phyloP scores from a whole-genome alignment of 2,888 invertebrate species.

The Thecocarcelia acutangulata region DNA sequence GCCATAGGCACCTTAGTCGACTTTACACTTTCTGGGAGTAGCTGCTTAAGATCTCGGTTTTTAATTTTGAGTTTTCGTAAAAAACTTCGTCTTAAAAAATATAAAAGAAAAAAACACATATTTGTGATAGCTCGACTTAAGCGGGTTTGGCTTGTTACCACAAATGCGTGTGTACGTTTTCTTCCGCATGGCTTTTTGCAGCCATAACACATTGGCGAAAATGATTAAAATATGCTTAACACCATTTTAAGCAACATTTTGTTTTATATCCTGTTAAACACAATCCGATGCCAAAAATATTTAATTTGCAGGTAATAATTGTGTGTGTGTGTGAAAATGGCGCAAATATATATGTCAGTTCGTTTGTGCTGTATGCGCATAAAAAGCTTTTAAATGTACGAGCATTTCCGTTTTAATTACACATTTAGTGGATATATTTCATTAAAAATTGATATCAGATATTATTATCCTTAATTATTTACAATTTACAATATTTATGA shows the following conservation, averaged over 20 bases:
- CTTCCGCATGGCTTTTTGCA: too few species aligned
- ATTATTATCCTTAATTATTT: slow-evolving; percentile 58
- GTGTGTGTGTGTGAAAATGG: background rate
- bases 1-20: too few species aligned
- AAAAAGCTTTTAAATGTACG: slow-evolving; percentile 32
- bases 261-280: background rate
- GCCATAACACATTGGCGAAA: slow-evolving; percentile 1
- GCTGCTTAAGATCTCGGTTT: too few species aligned
- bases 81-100: too few species aligned
- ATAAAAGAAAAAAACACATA: too few species aligned
- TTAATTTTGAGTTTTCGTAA: too few species aligned
- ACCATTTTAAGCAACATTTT: background rate
- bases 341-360: background rate
- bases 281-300: slow-evolving; percentile 17
- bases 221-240: slow-evolving; percentile 5
- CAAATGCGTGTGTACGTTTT: too few species aligned
- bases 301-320: slow-evolving; percentile 7
- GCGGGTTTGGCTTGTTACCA: too few species aligned
- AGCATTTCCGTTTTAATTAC: slow-evolving; percentile 54
- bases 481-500: slow-evolving; percentile 25
- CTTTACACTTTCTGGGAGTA: too few species aligned
- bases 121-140: too few species aligned
- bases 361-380: background rate
- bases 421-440: slow-evolving; percentile 53
- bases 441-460: slow-evolving; percentile 42